Percentiles rank a stretch among this genome's conserved stretches.
Conservation (phyloP, 2,113 vertebrate species). For the Plecotus auritus region DNA sequence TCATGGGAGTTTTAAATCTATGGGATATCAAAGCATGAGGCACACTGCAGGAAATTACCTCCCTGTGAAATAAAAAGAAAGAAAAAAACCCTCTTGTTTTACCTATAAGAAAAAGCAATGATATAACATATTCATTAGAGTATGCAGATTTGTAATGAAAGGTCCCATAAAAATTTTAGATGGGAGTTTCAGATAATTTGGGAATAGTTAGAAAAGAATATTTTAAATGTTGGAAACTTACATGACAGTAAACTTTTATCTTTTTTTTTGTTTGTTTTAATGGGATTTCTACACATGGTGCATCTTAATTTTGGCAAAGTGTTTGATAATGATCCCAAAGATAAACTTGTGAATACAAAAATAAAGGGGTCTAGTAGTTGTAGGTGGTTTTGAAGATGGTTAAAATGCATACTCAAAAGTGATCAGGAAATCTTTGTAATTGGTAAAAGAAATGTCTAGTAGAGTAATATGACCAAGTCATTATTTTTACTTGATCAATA, state of each 20-base stretch:
- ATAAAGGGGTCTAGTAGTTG: neutral
- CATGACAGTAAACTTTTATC: neutral
- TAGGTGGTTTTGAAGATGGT: neutral
- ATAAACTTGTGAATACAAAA: neutral
- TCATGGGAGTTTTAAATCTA: neutral
- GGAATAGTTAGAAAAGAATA: constrained; percentile 22
- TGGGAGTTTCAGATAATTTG: neutral
- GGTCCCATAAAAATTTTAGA: constrained; percentile 32
- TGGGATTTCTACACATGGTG: neutral
- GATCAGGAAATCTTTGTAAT: neutral
- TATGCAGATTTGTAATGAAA: neutral
- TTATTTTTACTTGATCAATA: neutral
- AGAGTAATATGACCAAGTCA: neutral
- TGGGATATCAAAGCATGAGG: neutral
- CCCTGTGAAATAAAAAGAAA: constrained; percentile 14
- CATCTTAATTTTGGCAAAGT: neutral
- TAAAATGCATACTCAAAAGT: neutral
- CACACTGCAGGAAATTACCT: neutral
- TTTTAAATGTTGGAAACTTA: neutral
- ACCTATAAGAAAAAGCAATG: neutral
- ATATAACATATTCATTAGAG: constrained; percentile 7
- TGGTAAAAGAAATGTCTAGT: neutral
- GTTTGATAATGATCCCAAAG: neutral
- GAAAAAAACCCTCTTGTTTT: neutral
- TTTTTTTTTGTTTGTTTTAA: neutral